Evolutionary conservation across 2,797 vertebrate species (phyloP).

Genomic region (Bryconaethiops microstoma): DNA sequence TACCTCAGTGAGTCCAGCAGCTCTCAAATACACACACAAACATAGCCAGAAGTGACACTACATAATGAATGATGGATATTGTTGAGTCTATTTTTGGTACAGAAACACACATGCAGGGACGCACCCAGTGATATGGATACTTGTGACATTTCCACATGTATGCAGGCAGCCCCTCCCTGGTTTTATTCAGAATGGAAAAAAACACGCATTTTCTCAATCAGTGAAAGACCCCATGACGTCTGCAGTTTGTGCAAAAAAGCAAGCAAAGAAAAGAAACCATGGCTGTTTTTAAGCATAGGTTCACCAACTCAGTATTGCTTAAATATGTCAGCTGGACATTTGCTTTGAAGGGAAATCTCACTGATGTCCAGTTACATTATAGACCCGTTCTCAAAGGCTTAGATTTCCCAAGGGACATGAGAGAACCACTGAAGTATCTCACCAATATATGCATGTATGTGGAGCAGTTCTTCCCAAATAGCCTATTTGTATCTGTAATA

Average conservation of each 20-base stretch:
- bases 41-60: constrained; percentile 25
- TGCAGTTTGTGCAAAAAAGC: neutral
- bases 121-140: constrained; percentile 67
- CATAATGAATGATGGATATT: constrained; percentile 15
- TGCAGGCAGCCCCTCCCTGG: constrained; percentile 72
- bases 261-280: neutral
- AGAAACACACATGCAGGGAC: constrained; percentile 15
- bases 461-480: neutral
- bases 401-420: neutral
- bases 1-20: constrained; percentile 96
- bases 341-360: neutral
- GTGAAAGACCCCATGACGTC: constrained; percentile 12
- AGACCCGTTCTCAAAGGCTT: neutral
- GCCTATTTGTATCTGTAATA: neutral
- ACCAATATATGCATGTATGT: neutral
- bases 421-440: neutral
- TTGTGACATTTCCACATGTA: constrained; percentile 72
- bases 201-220: constrained; percentile 23
- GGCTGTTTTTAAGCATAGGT: neutral
- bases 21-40: constrained; percentile 30
- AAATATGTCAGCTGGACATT: neutral
- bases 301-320: neutral
- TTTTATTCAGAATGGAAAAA: neutral
- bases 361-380: too few relatives aligned
- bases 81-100: constrained; percentile 17